Percentiles rank a stretch among this genome's conserved stretches.
Evolutionary conservation across 2,113 vertebrate genomes (phyloP).

Genomic region (Pseudolaguvia tuberculata): DNA sequence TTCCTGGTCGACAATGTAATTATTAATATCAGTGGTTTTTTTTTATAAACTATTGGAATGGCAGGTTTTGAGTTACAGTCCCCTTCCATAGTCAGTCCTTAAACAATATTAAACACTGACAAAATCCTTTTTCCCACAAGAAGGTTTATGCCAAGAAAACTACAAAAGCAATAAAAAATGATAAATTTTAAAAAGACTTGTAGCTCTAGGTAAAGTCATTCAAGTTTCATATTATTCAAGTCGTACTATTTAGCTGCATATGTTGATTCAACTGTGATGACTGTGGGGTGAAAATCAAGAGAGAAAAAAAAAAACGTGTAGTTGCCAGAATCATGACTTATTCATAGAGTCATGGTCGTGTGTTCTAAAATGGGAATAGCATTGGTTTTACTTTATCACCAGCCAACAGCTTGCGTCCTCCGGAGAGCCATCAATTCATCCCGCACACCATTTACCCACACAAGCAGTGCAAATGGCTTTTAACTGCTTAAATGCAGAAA

Average conservation of each 20-base stretch:
- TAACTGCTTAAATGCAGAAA: constrained; percentile 12
- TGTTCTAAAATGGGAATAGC: neutral
- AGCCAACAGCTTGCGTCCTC: constrained; percentile 14
- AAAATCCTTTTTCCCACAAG: neutral
- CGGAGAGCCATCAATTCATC: constrained; percentile 14
- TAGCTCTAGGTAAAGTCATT: too few species aligned
- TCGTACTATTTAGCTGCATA: neutral
- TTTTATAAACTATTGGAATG: neutral
- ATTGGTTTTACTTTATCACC: constrained; percentile 27
- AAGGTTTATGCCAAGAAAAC: too few species aligned
- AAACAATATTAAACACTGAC: neutral
- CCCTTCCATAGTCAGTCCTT: neutral
- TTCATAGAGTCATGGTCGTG: constrained; percentile 6
- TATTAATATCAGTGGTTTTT: neutral
- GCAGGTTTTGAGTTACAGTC: neutral
- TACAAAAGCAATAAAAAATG: too few species aligned
- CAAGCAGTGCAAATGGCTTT: constrained; percentile 3
- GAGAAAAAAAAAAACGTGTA: neutral
- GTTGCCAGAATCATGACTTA: constrained; percentile 13
- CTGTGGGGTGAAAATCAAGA: neutral
- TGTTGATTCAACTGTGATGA: neutral
- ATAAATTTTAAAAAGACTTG: too few species aligned
- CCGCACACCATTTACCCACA: neutral
- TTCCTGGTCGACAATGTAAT: neutral
- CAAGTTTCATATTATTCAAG: too few species aligned